Conservation (phyloP, 2,797 vertebrate species). For the Gallirallus australis region DNA sequence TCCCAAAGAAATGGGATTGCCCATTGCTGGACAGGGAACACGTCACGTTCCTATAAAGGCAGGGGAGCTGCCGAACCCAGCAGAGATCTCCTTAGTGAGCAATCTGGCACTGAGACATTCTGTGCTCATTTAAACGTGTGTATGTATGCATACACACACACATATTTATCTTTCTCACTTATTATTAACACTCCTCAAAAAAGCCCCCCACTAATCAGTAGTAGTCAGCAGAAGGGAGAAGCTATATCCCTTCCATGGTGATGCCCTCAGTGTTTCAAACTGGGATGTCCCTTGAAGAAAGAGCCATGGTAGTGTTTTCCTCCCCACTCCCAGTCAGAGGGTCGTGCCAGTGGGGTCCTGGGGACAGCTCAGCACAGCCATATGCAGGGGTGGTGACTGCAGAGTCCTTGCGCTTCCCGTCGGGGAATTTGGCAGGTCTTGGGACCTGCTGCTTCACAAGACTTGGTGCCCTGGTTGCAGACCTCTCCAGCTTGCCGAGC, state of each 20-base stretch:
- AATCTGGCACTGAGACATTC: background rate
- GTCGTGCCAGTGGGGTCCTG: background rate
- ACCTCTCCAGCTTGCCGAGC: background rate
- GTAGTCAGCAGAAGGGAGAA: background rate
- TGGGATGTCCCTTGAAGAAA: background rate
- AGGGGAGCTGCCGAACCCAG: background rate
- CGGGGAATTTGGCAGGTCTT: background rate
- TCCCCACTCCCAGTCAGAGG: background rate
- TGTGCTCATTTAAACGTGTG: background rate
- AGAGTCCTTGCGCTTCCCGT: background rate
- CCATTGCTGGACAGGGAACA: background rate
- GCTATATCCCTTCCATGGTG: background rate
- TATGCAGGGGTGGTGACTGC: background rate
- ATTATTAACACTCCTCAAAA: background rate
- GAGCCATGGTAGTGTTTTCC: background rate
- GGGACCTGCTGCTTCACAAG: background rate
- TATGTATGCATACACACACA: accelerated
- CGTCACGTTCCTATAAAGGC: background rate
- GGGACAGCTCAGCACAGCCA: background rate
- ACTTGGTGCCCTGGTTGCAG: background rate
- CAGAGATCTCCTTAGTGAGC: background rate
- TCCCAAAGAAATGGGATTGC: background rate
- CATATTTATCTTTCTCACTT: background rate
- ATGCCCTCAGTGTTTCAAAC: background rate
- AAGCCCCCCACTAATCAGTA: background rate